Evolutionary conservation across 2,888 invertebrate species (phyloP).

Genomic region (Tubulanus polymorphus): DNA sequence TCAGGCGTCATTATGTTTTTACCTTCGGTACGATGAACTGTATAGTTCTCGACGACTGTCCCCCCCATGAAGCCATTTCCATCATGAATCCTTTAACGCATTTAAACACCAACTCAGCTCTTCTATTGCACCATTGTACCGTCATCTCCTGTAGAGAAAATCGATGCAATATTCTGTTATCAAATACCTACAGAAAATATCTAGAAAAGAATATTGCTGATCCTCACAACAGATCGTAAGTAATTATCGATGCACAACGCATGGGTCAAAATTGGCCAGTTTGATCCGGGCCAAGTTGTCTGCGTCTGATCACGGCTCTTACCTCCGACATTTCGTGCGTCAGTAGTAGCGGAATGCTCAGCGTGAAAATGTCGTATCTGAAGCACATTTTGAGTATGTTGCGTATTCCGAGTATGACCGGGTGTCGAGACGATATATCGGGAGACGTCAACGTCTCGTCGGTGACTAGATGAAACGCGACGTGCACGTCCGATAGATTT

Average conservation of each 20-base stretch:
- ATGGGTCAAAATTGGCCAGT: too few species aligned
- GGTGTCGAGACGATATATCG: conserved; percentile 94
- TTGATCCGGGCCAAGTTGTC: too few species aligned
- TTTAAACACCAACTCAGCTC: conserved; percentile 96
- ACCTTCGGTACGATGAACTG: conserved; percentile 80
- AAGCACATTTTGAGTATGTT: conserved; percentile 95
- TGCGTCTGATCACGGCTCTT: too few species aligned
- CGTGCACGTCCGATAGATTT: conserved; percentile 89
- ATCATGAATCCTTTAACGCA: conserved; percentile 99
- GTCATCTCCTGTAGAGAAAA: conserved; percentile 64
- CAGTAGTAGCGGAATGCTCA: conserved; percentile 88
- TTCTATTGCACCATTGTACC: conserved; percentile 88
- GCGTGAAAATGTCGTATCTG: conserved; percentile 84
- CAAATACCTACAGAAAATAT: too few species aligned
- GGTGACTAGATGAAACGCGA: conserved; percentile 90
- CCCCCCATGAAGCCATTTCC: conserved; percentile 83
- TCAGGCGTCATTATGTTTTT: conserved; percentile 20
- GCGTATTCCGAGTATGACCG: conserved; percentile 87
- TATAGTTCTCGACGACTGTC: conserved; percentile 60
- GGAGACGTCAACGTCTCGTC: conserved; percentile 66
- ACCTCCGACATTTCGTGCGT: conserved; percentile 93
- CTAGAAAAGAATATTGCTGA: too few species aligned
- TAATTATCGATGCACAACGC: too few species aligned
- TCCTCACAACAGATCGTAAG: too few species aligned
- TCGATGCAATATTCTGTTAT: background rate